These are phyloP conservation scores for Drosophila formosana DNA, from an alignment of 2,888 invertebrate genomes.

Conservation along the genomic window DNA sequence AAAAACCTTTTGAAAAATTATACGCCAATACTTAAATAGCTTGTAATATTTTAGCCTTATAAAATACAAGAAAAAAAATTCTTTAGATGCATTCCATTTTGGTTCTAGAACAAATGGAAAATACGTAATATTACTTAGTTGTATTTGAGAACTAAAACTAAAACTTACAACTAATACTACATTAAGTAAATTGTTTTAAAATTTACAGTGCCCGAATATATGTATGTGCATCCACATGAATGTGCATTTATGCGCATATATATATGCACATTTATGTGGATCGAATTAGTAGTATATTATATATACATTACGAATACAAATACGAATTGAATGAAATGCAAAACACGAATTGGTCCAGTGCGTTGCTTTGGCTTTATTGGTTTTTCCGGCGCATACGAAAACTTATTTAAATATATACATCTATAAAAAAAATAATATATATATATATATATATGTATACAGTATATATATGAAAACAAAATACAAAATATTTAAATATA, in stretches of 20 bases:
- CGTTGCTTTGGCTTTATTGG: conserved; percentile 71
- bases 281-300: conserved; percentile 30
- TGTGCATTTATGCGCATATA: background rate
- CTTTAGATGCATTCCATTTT: conserved; percentile 56
- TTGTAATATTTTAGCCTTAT: conserved; percentile 66
- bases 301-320: conserved; percentile 27
- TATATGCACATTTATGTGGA: background rate
- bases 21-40: conserved; percentile 79
- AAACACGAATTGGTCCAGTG: conserved; percentile 61
- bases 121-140: conserved; percentile 50
- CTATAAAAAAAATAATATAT: background rate
- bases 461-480: background rate
- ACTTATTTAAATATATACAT: conserved; percentile 2
- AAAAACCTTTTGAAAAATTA: conserved; percentile 45
- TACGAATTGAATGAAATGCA: conserved; percentile 9
- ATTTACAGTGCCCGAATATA: conserved; percentile 48
- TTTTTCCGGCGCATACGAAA: conserved; percentile 53
- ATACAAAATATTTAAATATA: conserved; percentile 23
- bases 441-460: conserved; percentile 2
- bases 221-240: background rate
- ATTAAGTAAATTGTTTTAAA: conserved; percentile 57
- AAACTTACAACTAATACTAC: conserved; percentile 22
- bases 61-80: conserved; percentile 4
- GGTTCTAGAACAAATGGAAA: conserved; percentile 34
- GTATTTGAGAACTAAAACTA: conserved; percentile 18